Conservation (phyloP, 1,140 invertebrate species). For the Aplysia californica region DNA sequence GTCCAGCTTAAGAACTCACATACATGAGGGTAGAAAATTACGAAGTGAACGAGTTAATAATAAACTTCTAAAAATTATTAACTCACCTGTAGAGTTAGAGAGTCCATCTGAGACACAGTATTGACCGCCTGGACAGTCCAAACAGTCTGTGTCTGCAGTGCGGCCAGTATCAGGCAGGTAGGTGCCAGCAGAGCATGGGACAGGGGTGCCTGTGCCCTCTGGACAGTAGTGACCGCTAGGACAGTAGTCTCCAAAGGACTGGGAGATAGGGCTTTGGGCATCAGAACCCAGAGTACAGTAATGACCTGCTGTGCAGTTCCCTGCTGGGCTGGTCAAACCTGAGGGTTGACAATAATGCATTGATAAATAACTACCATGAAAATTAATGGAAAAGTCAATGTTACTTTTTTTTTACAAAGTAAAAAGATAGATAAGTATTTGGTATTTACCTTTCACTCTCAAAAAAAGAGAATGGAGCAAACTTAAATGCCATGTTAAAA, state of each 20-base stretch:
- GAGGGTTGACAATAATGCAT: not conserved
- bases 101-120: slow-evolving; percentile 56
- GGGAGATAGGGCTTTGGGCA: slow-evolving; percentile 43
- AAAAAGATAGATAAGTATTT: too few relatives aligned
- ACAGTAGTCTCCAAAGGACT: slow-evolving; percentile 59
- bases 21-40: too few relatives aligned
- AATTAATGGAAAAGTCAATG: too few relatives aligned
- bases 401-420: too few relatives aligned
- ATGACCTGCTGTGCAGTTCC: slow-evolving; percentile 54
- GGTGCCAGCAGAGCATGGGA: slow-evolving; percentile 56
- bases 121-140: slow-evolving; percentile 58
- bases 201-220: slow-evolving; percentile 49
- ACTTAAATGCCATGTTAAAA: too few relatives aligned
- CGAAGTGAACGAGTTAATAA: too few relatives aligned
- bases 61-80: too few relatives aligned
- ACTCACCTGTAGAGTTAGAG: slow-evolving; percentile 50
- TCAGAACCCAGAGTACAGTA: slow-evolving; percentile 55
- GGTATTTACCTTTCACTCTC: too few relatives aligned
- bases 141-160: slow-evolving; percentile 40
- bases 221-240: slow-evolving; percentile 61
- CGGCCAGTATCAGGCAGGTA: slow-evolving; percentile 49
- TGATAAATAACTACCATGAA: not conserved
- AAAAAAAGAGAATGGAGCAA: too few relatives aligned
- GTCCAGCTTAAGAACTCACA: too few relatives aligned
- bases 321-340: slow-evolving; percentile 54